A percentile compares a stretch with the other conserved stretches of the same genome.
phyloP scores from a whole-genome alignment of 2,113 vertebrate genomes.

The Miniopterus natalensis region DNA sequence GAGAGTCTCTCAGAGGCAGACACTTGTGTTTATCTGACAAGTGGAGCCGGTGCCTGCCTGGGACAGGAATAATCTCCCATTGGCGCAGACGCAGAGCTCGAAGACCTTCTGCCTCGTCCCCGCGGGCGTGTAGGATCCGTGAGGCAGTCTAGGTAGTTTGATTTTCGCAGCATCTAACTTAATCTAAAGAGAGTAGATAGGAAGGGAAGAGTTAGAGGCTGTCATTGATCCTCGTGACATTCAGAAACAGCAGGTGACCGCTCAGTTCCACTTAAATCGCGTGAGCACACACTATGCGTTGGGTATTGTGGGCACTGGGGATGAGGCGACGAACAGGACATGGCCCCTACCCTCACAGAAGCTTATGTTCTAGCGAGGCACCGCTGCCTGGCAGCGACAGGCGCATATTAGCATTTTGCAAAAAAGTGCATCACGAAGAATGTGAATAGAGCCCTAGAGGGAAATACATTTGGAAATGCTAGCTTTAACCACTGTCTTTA shows the following conservation, averaged over 20 bases:
- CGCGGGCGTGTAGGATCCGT: constrained; percentile 94
- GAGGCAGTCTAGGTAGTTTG: constrained; percentile 95
- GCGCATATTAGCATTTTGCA: not conserved
- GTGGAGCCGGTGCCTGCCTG: constrained; percentile 96
- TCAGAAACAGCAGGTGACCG: not conserved
- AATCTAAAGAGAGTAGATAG: constrained; percentile 89
- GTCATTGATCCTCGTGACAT: not conserved
- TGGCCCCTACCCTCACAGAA: not conserved
- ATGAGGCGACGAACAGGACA: not conserved
- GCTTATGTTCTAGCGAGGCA: not conserved
- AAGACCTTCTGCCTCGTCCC: constrained; percentile 96
- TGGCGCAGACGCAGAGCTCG: constrained; percentile 98
- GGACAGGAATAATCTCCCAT: constrained; percentile 97
- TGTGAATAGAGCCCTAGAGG: not conserved
- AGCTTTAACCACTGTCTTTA: not conserved
- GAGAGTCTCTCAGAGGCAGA: constrained; percentile 94
- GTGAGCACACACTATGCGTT: not conserved
- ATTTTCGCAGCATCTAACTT: constrained; percentile 96
- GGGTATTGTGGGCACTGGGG: not conserved
- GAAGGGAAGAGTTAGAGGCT: constrained; percentile 53
- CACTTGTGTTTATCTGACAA: constrained; percentile 97
- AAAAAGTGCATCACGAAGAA: not conserved
- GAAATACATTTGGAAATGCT: not conserved
- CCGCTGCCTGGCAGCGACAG: not conserved
- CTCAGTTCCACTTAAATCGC: not conserved